Conservation (phyloP, 1,140 invertebrate species). For the Saxidomus purpurata region DNA sequence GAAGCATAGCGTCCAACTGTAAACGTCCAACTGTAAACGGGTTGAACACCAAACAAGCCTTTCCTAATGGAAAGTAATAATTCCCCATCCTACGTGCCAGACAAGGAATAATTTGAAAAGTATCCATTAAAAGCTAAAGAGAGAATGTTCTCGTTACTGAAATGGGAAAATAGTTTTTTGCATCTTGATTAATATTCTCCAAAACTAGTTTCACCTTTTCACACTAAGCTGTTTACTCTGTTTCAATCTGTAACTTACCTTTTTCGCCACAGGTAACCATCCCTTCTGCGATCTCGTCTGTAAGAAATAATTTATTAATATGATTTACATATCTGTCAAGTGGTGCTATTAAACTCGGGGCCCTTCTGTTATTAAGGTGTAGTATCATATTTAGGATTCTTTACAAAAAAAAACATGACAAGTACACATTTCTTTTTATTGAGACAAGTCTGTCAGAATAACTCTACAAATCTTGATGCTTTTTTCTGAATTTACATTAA, state of each 20-base stretch:
- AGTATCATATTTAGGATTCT: not conserved
- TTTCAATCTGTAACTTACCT: not conserved
- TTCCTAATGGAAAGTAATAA: too few relatives aligned
- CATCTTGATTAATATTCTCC: too few relatives aligned
- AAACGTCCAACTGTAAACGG: too few relatives aligned
- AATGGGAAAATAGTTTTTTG: not conserved
- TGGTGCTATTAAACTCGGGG: too few relatives aligned
- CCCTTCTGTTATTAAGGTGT: too few relatives aligned
- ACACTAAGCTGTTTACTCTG: not conserved
- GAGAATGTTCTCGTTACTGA: not conserved
- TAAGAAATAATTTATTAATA: not conserved
- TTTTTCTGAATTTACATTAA: not conserved
- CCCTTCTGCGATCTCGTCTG: not conserved
- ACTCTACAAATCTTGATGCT: too few relatives aligned
- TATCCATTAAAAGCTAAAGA: not conserved
- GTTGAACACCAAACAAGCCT: too few relatives aligned
- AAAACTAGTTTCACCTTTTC: too few relatives aligned
- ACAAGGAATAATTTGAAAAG: not conserved
- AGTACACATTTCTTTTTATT: too few relatives aligned
- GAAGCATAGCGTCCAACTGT: too few relatives aligned
- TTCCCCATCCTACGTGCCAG: too few relatives aligned
- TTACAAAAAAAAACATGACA: not conserved
- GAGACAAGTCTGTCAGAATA: too few relatives aligned
- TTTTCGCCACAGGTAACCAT: not conserved
- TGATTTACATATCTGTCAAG: not conserved